These are phyloP conservation scores for Malacosoma neustria DNA, from an alignment of 2,888 invertebrate genomes.

Conservation along the genomic window DNA sequence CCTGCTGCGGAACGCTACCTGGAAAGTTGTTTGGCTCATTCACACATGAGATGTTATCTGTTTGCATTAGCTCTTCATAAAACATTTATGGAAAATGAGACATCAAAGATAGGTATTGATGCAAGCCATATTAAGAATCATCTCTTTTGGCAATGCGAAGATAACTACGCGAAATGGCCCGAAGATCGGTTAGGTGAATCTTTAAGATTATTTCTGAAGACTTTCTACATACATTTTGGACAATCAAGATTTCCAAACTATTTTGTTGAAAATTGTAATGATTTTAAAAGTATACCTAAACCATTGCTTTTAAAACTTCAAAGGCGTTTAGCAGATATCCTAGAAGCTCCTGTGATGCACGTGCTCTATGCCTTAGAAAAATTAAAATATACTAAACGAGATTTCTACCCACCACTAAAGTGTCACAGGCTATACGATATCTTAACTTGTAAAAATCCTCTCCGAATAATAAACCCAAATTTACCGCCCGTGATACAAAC, in stretches of 20 bases:
- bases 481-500: constrained; percentile 30
- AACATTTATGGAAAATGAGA: constrained; percentile 80
- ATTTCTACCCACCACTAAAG: constrained; percentile 79
- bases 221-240: constrained; percentile 77
- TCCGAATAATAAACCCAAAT: constrained; percentile 62
- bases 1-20: constrained; percentile 85
- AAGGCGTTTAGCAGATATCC: constrained; percentile 78
- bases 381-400: constrained; percentile 73
- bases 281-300: constrained; percentile 81
- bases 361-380: constrained; percentile 81
- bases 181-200: constrained; percentile 83
- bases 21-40: constrained; percentile 80
- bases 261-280: constrained; percentile 82
- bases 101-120: constrained; percentile 78
- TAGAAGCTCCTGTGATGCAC: constrained; percentile 83
- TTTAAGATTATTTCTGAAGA: constrained; percentile 76
- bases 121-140: constrained; percentile 83
- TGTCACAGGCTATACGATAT: constrained; percentile 74
- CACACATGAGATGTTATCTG: constrained; percentile 82
- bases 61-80: constrained; percentile 81
- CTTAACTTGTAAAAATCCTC: constrained; percentile 70
- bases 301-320: constrained; percentile 78
- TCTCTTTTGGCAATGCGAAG: constrained; percentile 86
- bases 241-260: constrained; percentile 80
- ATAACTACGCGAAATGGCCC: constrained; percentile 81